Conservation (phyloP, 23 tunicate species). For the Trididemnum miniatum region DNA sequence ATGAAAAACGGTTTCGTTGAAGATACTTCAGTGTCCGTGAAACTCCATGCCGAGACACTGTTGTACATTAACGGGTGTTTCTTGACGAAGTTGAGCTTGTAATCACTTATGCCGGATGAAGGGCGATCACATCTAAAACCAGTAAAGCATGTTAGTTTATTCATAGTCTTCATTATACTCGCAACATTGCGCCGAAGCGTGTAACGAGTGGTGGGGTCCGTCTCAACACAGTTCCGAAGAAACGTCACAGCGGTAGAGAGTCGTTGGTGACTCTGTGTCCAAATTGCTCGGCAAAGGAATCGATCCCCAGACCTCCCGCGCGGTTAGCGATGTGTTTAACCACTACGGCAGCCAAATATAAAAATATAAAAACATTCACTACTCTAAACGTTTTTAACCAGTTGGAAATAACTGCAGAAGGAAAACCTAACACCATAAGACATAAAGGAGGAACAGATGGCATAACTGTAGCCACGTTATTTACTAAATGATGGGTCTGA, state of each 20-base stretch:
- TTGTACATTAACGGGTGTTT: slow-evolving; percentile 57
- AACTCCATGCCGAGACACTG: slow-evolving; percentile 40
- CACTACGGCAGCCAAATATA: no score
- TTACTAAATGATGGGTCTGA: no score
- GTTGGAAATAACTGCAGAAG: no score
- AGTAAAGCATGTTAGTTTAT: background rate
- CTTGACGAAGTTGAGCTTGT: slow-evolving; percentile 30
- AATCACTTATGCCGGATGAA: background rate
- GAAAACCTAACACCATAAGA: no score
- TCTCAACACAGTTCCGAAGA: background rate
- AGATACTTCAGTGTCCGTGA: background rate
- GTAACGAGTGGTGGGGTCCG: background rate
- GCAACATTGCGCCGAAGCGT: background rate
- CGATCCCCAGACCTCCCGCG: background rate
- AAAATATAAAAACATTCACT: no score
- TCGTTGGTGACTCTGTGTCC: background rate
- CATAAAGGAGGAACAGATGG: no score
- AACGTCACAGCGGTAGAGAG: background rate
- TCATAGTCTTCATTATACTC: background rate
- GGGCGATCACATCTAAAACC: slow-evolving; percentile 5
- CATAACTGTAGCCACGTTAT: no score
- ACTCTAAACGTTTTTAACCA: no score
- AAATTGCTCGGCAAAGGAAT: background rate
- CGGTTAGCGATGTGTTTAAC: background rate
- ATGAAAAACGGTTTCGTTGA: slow-evolving; percentile 26